phyloP scores from a whole-genome alignment of 2,113 vertebrate species.

The Lonchura striata region DNA sequence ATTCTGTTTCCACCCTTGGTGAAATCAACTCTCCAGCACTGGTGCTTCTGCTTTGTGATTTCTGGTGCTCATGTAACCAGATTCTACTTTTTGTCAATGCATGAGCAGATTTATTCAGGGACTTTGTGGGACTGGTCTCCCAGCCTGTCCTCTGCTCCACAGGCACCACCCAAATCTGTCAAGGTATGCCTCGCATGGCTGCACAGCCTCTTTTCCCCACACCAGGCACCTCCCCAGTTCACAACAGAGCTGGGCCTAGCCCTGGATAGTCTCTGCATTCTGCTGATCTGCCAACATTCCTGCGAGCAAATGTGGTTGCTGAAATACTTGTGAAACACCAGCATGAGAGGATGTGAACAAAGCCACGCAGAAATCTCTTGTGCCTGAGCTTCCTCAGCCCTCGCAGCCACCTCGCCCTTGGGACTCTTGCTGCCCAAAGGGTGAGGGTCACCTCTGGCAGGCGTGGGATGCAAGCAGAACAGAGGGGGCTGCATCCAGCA shows the following conservation, averaged over 20 bases:
- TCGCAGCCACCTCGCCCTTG: accelerated
- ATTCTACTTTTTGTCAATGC: background rate
- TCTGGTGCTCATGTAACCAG: background rate
- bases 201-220: background rate
- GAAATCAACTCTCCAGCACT: background rate
- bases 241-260: background rate
- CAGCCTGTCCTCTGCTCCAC: background rate
- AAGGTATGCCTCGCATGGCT: background rate
- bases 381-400: background rate
- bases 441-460: background rate
- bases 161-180: background rate
- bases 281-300: background rate
- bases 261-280: background rate
- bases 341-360: background rate
- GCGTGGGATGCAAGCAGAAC: background rate
- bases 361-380: background rate
- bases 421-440: accelerated
- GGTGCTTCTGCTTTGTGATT: background rate
- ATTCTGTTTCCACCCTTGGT: background rate
- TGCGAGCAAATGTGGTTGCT: background rate
- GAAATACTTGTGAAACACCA: background rate
- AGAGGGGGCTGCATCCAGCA: accelerated
- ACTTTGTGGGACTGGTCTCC: background rate
- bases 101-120: background rate
- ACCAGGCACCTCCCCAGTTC: background rate